These are phyloP conservation scores for Lutjanus campechanus DNA, from an alignment of 2,797 vertebrate genomes.

Conservation along the genomic window DNA sequence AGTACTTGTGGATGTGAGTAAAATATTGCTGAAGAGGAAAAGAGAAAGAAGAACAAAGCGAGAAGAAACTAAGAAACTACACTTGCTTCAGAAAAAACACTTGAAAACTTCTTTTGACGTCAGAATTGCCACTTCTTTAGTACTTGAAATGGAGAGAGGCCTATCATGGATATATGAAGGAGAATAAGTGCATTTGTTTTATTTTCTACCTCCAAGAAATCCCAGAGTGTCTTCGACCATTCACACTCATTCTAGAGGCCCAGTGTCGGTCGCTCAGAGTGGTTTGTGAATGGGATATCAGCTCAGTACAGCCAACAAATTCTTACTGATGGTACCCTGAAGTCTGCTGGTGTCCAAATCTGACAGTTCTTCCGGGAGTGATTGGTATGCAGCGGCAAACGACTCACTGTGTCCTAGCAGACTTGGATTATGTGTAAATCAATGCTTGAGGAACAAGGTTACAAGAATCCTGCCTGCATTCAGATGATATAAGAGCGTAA, in stretches of 20 bases:
- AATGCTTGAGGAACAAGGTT: conserved; percentile 66
- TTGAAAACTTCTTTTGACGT: background rate
- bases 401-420: conserved; percentile 53
- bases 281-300: conserved; percentile 47
- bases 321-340: conserved; percentile 35
- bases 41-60: background rate
- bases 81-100: background rate
- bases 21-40: background rate
- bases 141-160: background rate
- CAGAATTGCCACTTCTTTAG: background rate
- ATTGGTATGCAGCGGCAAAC: conserved; percentile 65
- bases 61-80: background rate
- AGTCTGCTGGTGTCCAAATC: conserved; percentile 51
- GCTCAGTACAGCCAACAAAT: conserved; percentile 36
- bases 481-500: conserved; percentile 65
- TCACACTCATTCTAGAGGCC: conserved; percentile 3
- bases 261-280: conserved; percentile 13
- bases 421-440: conserved; percentile 69
- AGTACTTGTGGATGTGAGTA: too few relatives aligned
- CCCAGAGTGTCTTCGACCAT: conserved; percentile 13
- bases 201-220: conserved; percentile 22
- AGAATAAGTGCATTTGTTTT: background rate
- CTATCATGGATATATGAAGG: background rate
- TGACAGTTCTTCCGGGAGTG: conserved; percentile 33
- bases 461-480: conserved; percentile 69